These are phyloP conservation scores for Pammene aurita DNA, from an alignment of 2,888 invertebrate species.

Conservation along the genomic window DNA sequence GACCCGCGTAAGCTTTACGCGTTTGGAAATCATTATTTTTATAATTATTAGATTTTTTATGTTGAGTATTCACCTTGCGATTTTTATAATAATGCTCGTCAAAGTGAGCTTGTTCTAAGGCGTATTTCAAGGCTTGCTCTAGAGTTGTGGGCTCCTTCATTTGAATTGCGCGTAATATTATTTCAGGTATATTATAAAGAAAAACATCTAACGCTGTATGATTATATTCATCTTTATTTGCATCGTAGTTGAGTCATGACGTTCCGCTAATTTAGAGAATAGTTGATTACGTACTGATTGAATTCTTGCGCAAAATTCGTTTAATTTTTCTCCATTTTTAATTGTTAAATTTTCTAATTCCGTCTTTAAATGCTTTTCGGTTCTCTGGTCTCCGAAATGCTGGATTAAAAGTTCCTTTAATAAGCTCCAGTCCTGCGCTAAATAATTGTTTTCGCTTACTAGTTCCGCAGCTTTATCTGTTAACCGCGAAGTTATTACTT, in stretches of 20 bases:
- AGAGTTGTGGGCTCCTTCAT: neutral
- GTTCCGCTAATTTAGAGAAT: neutral
- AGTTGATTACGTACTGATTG: constrained; percentile 3
- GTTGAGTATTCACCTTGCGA: neutral
- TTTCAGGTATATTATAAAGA: neutral
- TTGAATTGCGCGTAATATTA: neutral
- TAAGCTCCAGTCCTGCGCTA: neutral
- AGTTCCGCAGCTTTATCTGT: constrained; percentile 3
- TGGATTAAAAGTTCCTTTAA: neutral
- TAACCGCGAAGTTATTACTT: constrained; percentile 7
- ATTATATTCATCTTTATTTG: constrained; percentile 11
- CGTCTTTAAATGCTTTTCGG: constrained; percentile 13
- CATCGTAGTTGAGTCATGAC: neutral
- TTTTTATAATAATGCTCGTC: constrained; percentile 18
- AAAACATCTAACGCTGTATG: constrained; percentile 3
- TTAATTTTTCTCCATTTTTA: constrained; percentile 9
- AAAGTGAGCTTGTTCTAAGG: constrained; percentile 6
- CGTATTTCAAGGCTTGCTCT: constrained; percentile 1
- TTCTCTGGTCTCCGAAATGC: constrained; percentile 10
- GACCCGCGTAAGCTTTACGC: neutral
- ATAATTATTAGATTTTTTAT: neutral
- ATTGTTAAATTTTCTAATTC: constrained; percentile 9
- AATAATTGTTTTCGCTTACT: neutral
- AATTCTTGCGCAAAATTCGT: constrained; percentile 13
- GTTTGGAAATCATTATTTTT: neutral